Base-by-base conservation (phyloP, 2,888 invertebrate genomes). In the Himalopsyche tibetana region DNA sequence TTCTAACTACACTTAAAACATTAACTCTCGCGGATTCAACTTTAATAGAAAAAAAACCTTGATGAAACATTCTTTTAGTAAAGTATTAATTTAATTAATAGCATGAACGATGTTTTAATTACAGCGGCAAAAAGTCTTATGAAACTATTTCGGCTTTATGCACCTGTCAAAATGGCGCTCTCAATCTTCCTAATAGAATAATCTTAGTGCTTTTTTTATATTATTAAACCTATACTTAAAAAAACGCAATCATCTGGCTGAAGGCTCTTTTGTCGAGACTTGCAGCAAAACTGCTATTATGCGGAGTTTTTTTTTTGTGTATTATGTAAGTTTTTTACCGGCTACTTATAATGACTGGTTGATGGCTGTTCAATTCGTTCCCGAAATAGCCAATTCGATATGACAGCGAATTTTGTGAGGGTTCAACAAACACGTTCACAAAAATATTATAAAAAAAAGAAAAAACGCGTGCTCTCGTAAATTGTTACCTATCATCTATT, bases 231-330 rank as follows among this genome's bases (percentile, higher is more conserved):
- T n/a, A 19, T 56, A 56, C 56, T 56, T 56, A 56, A 56, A 56
- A 55, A 45, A 45, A 45, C 9, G 45, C 45, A 45, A 45, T 5
- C 56, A 28, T 63, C n/a, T 2, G 28, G 19, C 63, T 19, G 63
- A 15, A 51, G 19, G 19, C 2, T 63, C 63, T 63, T 63, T 63
- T 28, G 2, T 19, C 6, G 19, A 63, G 4, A 19, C 63, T 63
- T n/a, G 63, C 63, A 63, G 6, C 28, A 63, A 51, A 63, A 63
- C 63, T 63, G 63, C 63, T 63, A 63, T 63, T 63, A 63, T 63
- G 51, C 11, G 28, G 19, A 63, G 63, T 2, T 63, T 63, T 63
- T 51, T 51, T 51, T 51, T 12, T 51, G 5, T 15, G 51, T 51
- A 51, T 51, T 19, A 63, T 63, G 63, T 28, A 1, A 63, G 51